Evolutionary conservation across 2,797 vertebrate species (phyloP).

Genomic region (Okamejei kenojei): DNA sequence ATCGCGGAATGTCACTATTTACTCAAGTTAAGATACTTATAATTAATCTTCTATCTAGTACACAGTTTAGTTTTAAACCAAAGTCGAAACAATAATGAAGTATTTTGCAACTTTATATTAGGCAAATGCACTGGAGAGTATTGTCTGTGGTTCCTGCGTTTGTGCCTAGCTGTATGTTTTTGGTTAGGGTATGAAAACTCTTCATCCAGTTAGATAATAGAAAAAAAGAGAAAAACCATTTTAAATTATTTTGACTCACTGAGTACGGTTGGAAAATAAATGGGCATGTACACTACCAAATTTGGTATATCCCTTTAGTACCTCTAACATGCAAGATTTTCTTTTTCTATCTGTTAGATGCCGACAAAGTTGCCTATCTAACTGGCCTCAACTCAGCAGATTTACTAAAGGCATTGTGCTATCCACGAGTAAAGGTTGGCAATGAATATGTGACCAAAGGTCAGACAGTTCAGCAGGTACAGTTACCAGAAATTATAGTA

Average conservation of each 20-base stretch:
- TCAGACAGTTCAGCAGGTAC: constrained; percentile 71
- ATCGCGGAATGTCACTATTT: too few species aligned
- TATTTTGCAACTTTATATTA: background rate
- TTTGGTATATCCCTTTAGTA: background rate
- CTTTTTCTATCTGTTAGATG: constrained; percentile 45
- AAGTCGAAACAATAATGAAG: background rate
- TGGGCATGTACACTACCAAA: background rate
- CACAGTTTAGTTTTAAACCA: background rate
- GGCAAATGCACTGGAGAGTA: background rate
- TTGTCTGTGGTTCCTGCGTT: background rate
- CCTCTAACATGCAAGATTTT: background rate
- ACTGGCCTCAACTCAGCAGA: constrained; percentile 79
- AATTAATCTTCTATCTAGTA: background rate
- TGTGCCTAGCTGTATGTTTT: background rate
- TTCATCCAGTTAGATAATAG: background rate
- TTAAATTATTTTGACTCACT: background rate
- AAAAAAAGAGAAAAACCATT: background rate
- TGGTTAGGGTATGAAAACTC: too few species aligned
- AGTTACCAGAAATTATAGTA: background rate
- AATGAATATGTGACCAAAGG: constrained; percentile 81
- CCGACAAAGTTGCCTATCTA: constrained; percentile 72
- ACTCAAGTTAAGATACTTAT: background rate
- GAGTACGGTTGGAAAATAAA: background rate
- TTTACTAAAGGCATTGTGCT: constrained; percentile 72
- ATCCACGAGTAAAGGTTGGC: constrained; percentile 76